Conservation (phyloP, 2,888 invertebrate genomes). For the Drosophila cognata region DNA sequence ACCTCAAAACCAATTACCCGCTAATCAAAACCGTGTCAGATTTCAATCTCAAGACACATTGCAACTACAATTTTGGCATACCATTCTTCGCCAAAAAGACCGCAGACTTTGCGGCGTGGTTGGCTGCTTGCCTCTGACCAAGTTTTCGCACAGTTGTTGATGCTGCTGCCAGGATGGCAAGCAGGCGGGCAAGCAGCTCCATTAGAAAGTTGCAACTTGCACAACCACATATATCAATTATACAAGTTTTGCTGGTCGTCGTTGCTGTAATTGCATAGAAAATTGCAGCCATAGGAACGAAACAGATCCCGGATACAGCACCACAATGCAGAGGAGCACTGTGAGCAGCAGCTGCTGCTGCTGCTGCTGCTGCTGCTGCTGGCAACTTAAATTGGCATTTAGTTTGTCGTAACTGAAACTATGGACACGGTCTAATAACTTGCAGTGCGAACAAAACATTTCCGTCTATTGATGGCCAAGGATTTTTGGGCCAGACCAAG, state of each 20-base stretch:
- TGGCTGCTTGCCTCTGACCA: constrained; percentile 16
- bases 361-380: constrained; percentile 14
- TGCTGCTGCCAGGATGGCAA: constrained; percentile 14
- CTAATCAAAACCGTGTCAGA: constrained; percentile 50
- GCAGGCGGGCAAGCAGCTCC: constrained; percentile 37
- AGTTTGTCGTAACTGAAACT: constrained; percentile 34
- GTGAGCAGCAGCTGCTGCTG: neutral
- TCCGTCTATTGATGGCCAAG: constrained; percentile 46
- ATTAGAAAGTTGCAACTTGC: constrained; percentile 65
- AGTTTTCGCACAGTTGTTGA: constrained; percentile 33
- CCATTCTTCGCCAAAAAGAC: constrained; percentile 23
- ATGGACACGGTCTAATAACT: constrained; percentile 61
- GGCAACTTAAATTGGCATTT: constrained; percentile 58
- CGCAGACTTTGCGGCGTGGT: constrained; percentile 60
- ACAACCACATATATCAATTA: constrained; percentile 75
- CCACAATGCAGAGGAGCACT: constrained; percentile 6
- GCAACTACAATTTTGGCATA: constrained; percentile 25
- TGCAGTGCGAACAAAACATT: constrained; percentile 46
- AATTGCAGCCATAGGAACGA: constrained; percentile 49
- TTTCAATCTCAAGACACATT: constrained; percentile 24
- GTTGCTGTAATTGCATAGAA: constrained; percentile 64
- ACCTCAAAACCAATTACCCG: constrained; percentile 56
- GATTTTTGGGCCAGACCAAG: constrained; percentile 14
- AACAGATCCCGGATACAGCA: constrained; percentile 17
- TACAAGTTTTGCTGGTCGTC: constrained; percentile 61